Conservation (phyloP, 2,888 invertebrate genomes). For the Caenorhabditis virilis region DNA sequence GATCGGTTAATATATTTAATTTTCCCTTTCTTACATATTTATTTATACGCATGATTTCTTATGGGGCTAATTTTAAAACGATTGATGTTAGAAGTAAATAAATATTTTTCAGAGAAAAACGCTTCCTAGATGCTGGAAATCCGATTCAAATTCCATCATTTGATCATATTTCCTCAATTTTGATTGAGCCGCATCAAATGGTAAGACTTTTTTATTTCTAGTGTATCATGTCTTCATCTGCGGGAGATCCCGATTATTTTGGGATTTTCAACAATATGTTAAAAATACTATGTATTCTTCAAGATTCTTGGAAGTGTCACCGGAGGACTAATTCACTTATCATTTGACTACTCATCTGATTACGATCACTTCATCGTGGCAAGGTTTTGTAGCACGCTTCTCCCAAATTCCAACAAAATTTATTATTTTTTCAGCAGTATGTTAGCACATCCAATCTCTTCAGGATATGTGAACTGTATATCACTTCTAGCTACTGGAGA, state of each 20-base stretch:
- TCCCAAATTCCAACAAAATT: not conserved
- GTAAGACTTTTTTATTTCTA: conserved; percentile 6
- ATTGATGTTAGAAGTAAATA: no score
- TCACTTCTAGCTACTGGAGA: conserved; percentile 41
- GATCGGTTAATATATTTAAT: not conserved
- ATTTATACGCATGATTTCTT: no score
- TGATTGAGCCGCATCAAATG: conserved; percentile 45
- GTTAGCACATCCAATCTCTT: conserved; percentile 39
- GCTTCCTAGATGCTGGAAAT: conserved; percentile 47
- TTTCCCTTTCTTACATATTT: no score
- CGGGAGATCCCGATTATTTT: conserved; percentile 1
- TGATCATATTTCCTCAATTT: conserved; percentile 40
- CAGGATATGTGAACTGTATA: conserved; percentile 36
- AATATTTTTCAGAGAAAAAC: conserved; percentile 46
- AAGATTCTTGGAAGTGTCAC: conserved; percentile 46
- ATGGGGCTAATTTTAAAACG: no score
- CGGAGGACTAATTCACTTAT: conserved; percentile 45
- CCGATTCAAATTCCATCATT: conserved; percentile 39
- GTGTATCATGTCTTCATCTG: no score
- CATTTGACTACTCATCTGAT: conserved; percentile 39
- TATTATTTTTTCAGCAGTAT: conserved; percentile 18
- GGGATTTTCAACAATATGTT: not conserved
- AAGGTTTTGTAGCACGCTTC: conserved; percentile 6
- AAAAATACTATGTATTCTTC: not conserved
- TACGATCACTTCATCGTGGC: conserved; percentile 42